Base-by-base conservation (phyloP, 2,888 invertebrate genomes). In the Thysanoteuthis rhombus region DNA sequence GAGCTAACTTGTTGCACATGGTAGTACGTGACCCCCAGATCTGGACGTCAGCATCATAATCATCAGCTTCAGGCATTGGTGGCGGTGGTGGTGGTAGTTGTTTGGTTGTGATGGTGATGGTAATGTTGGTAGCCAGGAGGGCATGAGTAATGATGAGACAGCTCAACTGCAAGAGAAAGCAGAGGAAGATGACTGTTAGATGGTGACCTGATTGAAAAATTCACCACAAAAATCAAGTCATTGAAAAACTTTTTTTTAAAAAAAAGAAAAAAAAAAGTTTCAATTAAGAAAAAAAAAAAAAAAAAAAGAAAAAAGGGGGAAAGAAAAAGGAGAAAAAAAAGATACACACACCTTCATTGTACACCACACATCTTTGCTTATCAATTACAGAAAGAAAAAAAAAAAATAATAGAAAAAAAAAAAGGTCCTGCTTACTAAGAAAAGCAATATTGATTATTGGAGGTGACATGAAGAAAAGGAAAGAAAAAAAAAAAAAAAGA, bases 291-390 rank as follows among this genome's bases (percentile, higher is more conserved):
- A 28, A 32, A 25, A 58, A 58, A 58, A 58, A 25, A 58, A 58
- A 58, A 58, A 32, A 58, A 58, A 58, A 25, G 28, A 58, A 28
- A 58, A 28, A 58, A 28, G 32, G 25, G 25, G 2, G 8, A 5
- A 28, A 28, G 28, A 32, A 32, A 58, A 25, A 1, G 32, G n/a
- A 36, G 12, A 75, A n/a, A 75, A 0, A n/a, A 36, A 75, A n/a
- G 10, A 75, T 75, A 75, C 92, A 92, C 40, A 92, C 92, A 92
- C 92, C 92, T 92, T 92, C 92, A 92, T 40, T 92, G 92, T 45
- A 92, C 92, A 92, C 92, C 92, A 92, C 45, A 92, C 42, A 40
- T 92, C 45, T 45, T 92, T 25, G 45, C 92, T 75, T 75, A 75
- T n/a, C n/a, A 75, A 75, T n/a, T 75, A 28, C n/a, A n/a, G n/a